Evolutionary conservation across 2,113 vertebrate genomes (phyloP).

Genomic region (Okapia johnstoni): DNA sequence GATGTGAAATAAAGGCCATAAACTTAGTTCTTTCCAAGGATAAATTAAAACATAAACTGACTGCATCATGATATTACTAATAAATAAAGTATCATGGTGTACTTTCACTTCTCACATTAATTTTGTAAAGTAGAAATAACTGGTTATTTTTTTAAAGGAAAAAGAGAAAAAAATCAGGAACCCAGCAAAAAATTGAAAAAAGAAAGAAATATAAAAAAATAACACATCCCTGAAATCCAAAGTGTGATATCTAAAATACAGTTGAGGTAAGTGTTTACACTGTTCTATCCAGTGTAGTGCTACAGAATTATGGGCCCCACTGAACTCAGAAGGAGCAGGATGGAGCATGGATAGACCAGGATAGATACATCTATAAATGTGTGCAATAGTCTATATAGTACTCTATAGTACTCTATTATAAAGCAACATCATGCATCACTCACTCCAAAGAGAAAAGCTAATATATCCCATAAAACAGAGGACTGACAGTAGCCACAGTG

Average conservation of each 20-base stretch:
- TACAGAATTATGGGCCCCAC: neutral
- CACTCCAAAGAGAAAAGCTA: neutral
- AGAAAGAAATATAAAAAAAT: neutral
- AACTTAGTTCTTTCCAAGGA: constrained; percentile 6
- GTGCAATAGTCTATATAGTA: neutral
- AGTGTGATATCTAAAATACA: neutral
- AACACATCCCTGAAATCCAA: neutral
- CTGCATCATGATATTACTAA: neutral
- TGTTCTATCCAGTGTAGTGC: neutral
- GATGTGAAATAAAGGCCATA: constrained; percentile 25
- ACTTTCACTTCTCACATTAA: neutral
- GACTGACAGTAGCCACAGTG: neutral
- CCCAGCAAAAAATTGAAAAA: neutral
- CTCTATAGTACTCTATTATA: neutral
- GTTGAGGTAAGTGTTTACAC: neutral
- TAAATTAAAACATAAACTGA: constrained; percentile 24
- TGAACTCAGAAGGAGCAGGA: neutral
- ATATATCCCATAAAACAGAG: neutral
- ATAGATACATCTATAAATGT: too few relatives aligned
- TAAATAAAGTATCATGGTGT: neutral
- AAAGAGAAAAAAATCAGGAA: neutral
- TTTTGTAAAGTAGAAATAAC: neutral
- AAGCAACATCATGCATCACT: neutral
- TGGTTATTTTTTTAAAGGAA: neutral
- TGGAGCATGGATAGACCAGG: neutral